Base-by-base conservation (phyloP, 2,113 vertebrate genomes). In the Sceloporus tristichus region DNA sequence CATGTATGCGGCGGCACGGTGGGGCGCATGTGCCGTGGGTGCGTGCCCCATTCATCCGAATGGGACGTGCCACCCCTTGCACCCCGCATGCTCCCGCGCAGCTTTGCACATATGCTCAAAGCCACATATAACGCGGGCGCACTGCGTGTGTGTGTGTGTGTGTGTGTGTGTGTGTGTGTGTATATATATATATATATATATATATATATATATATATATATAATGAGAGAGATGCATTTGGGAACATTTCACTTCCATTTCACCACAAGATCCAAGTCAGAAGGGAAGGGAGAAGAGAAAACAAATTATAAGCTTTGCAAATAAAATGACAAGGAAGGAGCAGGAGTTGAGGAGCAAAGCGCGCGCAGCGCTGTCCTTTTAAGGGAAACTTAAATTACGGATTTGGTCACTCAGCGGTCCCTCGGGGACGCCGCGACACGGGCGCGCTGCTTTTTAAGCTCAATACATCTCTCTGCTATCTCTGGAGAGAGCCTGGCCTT, bases 341-440 rank as follows among this genome's bases (percentile, higher is more conserved):
- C 65, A n/a, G 54, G 54, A 6, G 27, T 13, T 10, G 40, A 1
- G 25, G n/a, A 27, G 27, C n/a, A 27, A 34, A 73, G 18, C 9
- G 8, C 9, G 14, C n/a, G 42, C 14, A 23, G 79, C 2, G 0
- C 6, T 79, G 78, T 59, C 88, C 75, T 90, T 88, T 89, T 79
- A 85, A 87, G 91, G 65, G 90, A 85, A 95, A 92, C 80, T 87
- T 78, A 82, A 88, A 93, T 93, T 79, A 93, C 83, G 87, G 83
- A 6, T 0, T 5, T 71, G 88, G 77, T 93, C 79, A 94, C 89
- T 7, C 74, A 80, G 48, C 91, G 68, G 29, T 56, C 86, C 91
- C 92, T 74, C 53, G 59, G 90, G 92, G 88, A 71, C 40, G 85
- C 81, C 21, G 4, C 19, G 42, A 87, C 76, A 0, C 59, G n/a